Evolutionary conservation across 2,113 vertebrate genomes (phyloP).

Genomic region (Cynocephalus volans): DNA sequence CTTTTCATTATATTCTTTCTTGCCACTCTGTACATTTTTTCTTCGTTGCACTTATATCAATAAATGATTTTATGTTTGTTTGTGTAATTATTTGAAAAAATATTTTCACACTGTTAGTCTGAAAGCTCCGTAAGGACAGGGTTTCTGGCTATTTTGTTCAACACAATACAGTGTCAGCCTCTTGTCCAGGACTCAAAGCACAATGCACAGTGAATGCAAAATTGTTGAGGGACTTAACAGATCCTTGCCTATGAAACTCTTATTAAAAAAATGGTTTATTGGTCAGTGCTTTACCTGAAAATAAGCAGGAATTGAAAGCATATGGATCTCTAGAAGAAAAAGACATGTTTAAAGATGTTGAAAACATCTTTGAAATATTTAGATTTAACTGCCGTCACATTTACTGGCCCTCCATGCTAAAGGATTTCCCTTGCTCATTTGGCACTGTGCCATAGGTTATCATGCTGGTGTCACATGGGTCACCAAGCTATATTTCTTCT

Average conservation of each 20-base stretch:
- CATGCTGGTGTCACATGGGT: rapidly evolving
- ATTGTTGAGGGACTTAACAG: background rate
- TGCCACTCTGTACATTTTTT: background rate
- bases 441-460: background rate
- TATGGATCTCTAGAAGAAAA: background rate
- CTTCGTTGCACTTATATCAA: background rate
- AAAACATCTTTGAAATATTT: background rate
- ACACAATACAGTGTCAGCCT: background rate
- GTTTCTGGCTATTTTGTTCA: background rate
- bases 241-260: background rate
- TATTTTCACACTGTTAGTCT: background rate
- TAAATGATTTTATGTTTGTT: background rate
- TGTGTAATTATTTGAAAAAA: background rate
- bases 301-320: background rate
- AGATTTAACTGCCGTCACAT: background rate
- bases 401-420: background rate
- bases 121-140: background rate
- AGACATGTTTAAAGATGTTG: background rate
- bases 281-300: background rate
- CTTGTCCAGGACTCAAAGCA: background rate
- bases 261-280: background rate
- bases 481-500: background rate
- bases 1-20: background rate
- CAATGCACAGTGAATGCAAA: background rate
- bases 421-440: background rate